phyloP scores from a whole-genome alignment of 2,888 invertebrate species.

The Ophion ellenae region DNA sequence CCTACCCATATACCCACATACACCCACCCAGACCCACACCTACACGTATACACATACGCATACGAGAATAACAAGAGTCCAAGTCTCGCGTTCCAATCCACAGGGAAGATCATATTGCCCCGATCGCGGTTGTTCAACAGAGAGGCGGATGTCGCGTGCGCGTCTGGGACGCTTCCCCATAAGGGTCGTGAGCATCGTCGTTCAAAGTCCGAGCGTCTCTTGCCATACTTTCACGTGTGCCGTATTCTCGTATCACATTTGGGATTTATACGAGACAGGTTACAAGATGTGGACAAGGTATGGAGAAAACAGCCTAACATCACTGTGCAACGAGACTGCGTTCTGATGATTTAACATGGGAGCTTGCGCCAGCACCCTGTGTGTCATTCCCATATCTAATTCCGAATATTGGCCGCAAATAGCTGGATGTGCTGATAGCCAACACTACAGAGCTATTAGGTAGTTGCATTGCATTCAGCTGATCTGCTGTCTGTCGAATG shows the following conservation, averaged over 20 bases:
- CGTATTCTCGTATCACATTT: not conserved
- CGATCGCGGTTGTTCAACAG: slow-evolving; percentile 36
- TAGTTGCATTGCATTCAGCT: too few relatives aligned
- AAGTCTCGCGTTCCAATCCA: slow-evolving; percentile 58
- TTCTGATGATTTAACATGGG: too few relatives aligned
- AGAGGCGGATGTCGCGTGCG: slow-evolving; percentile 10
- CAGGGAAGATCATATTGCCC: slow-evolving; percentile 63
- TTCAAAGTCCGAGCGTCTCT: not conserved
- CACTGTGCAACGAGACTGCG: too few relatives aligned
- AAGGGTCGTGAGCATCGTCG: slow-evolving; percentile 56
- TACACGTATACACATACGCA: not conserved
- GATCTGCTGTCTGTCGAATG: too few relatives aligned
- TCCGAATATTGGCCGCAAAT: too few relatives aligned
- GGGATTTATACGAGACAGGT: too few relatives aligned
- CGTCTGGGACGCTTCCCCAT: slow-evolving; percentile 13
- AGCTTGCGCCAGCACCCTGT: too few relatives aligned
- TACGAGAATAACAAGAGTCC: not conserved
- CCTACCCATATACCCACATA: not conserved
- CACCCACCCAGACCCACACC: not conserved
- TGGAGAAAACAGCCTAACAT: too few relatives aligned
- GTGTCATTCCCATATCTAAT: too few relatives aligned
- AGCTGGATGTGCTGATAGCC: too few relatives aligned
- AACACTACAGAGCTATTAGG: too few relatives aligned
- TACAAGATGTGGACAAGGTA: too few relatives aligned
- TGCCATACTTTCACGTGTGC: not conserved